Evolutionary conservation across 2,888 invertebrate species (phyloP), one percentile per base, ranked within the genome.

Genomic region (Odontocolon sp.): DNA sequence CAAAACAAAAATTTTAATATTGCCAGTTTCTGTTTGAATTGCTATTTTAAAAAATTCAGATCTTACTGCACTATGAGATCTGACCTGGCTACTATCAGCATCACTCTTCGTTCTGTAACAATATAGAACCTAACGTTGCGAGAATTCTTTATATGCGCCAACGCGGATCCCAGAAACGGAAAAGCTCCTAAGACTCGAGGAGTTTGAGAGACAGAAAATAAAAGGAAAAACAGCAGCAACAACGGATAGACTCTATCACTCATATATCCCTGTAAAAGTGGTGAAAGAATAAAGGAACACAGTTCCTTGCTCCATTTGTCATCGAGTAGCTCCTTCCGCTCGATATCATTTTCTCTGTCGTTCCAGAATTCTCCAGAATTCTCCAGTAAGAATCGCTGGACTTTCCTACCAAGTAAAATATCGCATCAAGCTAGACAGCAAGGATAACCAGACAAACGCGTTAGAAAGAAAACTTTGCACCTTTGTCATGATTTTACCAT

Each of bases 221-320:
- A 23, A 23, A 52, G 52, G 33, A 28, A 40, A 16, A 28, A 23
- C 36, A 14, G 40, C 23, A 36, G 38, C 52, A 61, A 47, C 31
- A 21, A 28, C 40, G 3, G 57, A 31, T 45, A 61, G 64, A 59
- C 42, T 57, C 64, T 40, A 69, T 76, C 71, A 21, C 67, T 76
- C 50, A 50, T 64, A 61, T 52, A 50, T 66, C 36, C 31, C 16
- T 33, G 9, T 28, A 23, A 40, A 36, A 54, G 28, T 33, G 45
- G 36, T 9, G 36, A 54, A 73, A 33, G 59, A 21, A 33, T 40
- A 56, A 5, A 33, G 42, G 26, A n/a, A 11, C n/a, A 42, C 11
- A 9, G 36, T 42, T 52, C 33, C 45, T 50, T 16, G 73, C 81
- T 81, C 81, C 81, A 84, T 84, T 82, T 81, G 82, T 84, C 83